Evolutionary conservation across 2,888 invertebrate species (phyloP), one percentile per base, ranked within the genome.

Genomic region (Sesia apiformis): DNA sequence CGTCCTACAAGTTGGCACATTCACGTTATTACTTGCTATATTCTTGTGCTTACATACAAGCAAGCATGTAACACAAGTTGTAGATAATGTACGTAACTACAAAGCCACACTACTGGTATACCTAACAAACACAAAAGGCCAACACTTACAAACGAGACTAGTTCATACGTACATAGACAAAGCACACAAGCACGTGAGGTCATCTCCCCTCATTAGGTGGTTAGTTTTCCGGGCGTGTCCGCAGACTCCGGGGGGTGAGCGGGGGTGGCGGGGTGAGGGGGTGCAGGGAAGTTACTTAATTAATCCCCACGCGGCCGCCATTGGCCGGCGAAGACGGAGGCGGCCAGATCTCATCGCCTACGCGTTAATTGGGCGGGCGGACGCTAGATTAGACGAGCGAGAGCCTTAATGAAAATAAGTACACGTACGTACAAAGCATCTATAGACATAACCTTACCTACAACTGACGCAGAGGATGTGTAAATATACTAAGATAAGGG

Each of bases 131-230:
- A 78, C 76, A 84, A 84, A 79, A 79, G 81, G 72, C 78, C 74
- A 78, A 75, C 79, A 72, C 77, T 74, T 69, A 78, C 81, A 83
- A 80, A 80, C 72, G 72, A 67, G 38, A 74, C 76, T 76, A 74
- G 77, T 81, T 82, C 80, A 80, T 82, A 78, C 71, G 76, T 69
- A 70, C 70, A 74, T 78, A 82, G 82, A 83, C 82, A 81, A 82
- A 80, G 81, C 84, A 87, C 87, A 86, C 86, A 81, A 79, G 76
- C 80, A 82, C 82, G 83, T 81, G 85, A 86, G 88, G 88, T 89
- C 88, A 89, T 89, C 88, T 88, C 88, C 88, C 88, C 88, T 89
- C 88, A 88, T 89, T 89, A 89, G 86, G 86, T 85, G 88, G 88
- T 88, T 89, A 88, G 88, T 89, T 89, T 88, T 86, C 87, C 89